A percentile compares a stretch with the other conserved stretches of the same genome.
Evolutionary conservation across 2,113 vertebrate genomes (phyloP).

Genomic region (Asarcornis scutulata): DNA sequence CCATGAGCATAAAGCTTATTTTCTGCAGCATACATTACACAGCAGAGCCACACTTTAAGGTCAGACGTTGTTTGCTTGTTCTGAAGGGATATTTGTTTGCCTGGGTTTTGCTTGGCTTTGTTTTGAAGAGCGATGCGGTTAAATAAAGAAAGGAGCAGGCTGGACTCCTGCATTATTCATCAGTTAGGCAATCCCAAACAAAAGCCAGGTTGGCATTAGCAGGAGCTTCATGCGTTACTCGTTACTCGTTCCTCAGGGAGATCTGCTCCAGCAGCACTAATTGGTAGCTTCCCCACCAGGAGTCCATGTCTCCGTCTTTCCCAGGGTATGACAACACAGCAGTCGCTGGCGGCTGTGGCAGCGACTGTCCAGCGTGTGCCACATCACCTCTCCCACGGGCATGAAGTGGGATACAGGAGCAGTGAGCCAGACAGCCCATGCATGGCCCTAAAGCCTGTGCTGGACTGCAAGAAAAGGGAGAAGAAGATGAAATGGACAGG

Average conservation of each 20-base stretch:
- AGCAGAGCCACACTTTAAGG: not conserved
- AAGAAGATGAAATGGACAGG: not conserved
- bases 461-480: not conserved
- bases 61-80: not conserved
- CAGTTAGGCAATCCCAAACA: constrained; percentile 48
- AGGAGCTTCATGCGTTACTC: constrained; percentile 3
- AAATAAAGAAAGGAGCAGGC: not conserved
- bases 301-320: not conserved
- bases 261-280: not conserved
- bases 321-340: not conserved
- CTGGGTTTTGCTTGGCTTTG: constrained; percentile 14
- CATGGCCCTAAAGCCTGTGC: not conserved
- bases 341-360: rapidly evolving
- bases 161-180: constrained; percentile 56
- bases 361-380: not conserved
- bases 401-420: not conserved
- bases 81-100: constrained; percentile 7
- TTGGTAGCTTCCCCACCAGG: not conserved
- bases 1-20: not conserved
- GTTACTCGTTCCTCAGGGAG: constrained; percentile 12
- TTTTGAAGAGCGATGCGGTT: not conserved
- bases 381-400: not conserved
- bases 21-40: not conserved
- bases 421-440: rapidly evolving
- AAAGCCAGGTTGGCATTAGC: constrained; percentile 37